Base-by-base conservation (phyloP, 2,113 vertebrate genomes). In the Jaculus jaculus region DNA sequence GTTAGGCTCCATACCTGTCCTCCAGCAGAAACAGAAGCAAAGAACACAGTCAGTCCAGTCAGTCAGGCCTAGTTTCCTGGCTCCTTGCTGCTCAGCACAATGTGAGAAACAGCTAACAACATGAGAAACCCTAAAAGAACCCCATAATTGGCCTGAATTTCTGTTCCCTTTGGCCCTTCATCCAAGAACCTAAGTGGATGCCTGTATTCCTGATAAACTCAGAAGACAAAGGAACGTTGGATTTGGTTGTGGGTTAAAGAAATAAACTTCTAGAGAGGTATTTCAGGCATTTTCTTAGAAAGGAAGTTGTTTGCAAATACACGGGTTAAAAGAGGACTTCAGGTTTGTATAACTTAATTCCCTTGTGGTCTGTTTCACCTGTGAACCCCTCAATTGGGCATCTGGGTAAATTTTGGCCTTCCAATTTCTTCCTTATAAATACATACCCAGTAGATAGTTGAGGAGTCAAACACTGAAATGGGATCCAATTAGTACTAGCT, bases 261-360 rank as follows among this genome's bases (percentile, higher is more conserved):
- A 94, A 61, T 11, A 58, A 77, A 73, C 58, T 63, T 74, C 5
- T 80, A 54, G 24, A 54, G 12, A 82, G 34, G 66, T 47, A 32
- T 87, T 89, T 69, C 18, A 90, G 39, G 68, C 7, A 86, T 89
- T 91, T 94, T 47, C 81, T 20, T 84, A 84, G 13, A 37, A 87
- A 91, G n/a, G 86, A 58, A 12, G 34, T 79, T 78, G 15, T 91
- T 94, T 96, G 90, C 68, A 92, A 96, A 94, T 88, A 42, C 16
- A 89, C 78, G 54, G 13, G 26, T 39, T 90, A 78, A 83, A 5
- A 32, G 20, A 72, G 32, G 11, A 4, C 6, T 7, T 18, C 65
- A 79, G 9, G 30, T 75, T 87, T 2, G 39, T 13, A 9, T 34
- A 54, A 58, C 72, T 86, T 32, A 54, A 5, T 60, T 63, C 26